phyloP scores from a whole-genome alignment of 2,113 vertebrate species.

The Anhinga rufa region DNA sequence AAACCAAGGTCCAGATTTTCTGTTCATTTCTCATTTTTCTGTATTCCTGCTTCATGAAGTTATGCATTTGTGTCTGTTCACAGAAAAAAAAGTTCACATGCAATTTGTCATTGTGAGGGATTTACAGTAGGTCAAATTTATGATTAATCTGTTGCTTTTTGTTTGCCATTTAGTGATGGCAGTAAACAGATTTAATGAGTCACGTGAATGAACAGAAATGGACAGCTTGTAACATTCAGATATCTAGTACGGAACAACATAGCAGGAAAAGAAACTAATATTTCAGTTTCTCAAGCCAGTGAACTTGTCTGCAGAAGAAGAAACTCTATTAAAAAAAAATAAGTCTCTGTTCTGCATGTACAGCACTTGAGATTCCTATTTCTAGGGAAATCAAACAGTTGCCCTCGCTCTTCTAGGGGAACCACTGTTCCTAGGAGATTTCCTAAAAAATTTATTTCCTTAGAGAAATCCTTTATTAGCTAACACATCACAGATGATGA shows the following conservation, averaged over 20 bases:
- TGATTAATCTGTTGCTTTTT: constrained; percentile 18
- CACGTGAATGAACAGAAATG: not conserved
- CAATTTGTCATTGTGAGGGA: not conserved
- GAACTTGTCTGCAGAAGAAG: not conserved
- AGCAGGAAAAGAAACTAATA: not conserved
- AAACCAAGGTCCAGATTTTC: not conserved
- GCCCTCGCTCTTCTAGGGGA: not conserved
- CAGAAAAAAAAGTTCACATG: not conserved
- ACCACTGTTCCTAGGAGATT: not conserved
- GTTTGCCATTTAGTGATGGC: constrained; percentile 18
- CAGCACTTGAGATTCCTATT: not conserved
- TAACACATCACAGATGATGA: not conserved
- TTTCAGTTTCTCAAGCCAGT: constrained; percentile 7
- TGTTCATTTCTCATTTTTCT: not conserved
- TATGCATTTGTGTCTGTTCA: not conserved
- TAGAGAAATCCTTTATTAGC: not conserved
- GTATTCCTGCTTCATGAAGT: not conserved
- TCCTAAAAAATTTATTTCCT: not conserved
- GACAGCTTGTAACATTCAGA: not conserved
- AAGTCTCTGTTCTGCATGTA: not conserved
- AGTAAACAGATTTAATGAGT: not conserved
- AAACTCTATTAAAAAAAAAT: not conserved
- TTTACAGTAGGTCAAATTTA: constrained; percentile 22
- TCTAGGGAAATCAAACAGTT: not conserved
- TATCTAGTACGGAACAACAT: not conserved